These are phyloP conservation scores for Aeoliscus strigatus DNA, from an alignment of 2,797 vertebrate species.

Conservation along the genomic window DNA sequence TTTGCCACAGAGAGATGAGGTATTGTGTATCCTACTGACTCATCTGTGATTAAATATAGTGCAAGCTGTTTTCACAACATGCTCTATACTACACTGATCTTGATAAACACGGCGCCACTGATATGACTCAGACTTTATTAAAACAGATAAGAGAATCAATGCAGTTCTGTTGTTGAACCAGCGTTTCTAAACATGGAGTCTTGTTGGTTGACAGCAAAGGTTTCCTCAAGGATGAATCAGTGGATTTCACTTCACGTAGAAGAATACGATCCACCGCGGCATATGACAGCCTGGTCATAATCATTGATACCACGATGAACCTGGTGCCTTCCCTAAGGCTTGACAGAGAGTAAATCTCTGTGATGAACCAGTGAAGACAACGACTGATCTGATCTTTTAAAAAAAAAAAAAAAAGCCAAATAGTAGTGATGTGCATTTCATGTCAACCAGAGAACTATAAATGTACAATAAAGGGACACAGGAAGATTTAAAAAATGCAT, in stretches of 20 bases:
- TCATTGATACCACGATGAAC: conserved; percentile 20
- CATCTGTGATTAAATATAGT: conserved; percentile 31
- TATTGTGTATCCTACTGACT: conserved; percentile 3
- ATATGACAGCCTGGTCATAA: conserved; percentile 7
- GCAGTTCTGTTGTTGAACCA: conserved; percentile 25
- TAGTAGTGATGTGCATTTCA: conserved; percentile 22
- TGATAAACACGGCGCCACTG: conserved; percentile 1
- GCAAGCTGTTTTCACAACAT: conserved; percentile 7
- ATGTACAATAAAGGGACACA: conserved; percentile 24
- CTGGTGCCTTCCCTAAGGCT: conserved; percentile 30
- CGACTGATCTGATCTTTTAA: conserved; percentile 25
- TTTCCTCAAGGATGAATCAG: conserved; percentile 3
- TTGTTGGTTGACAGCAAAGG: no score
- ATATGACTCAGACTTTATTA: conserved; percentile 54
- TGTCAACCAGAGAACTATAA: conserved; percentile 42
- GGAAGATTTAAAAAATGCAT: conserved; percentile 68
- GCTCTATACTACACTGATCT: conserved; percentile 3
- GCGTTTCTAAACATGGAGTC: conserved; percentile 14
- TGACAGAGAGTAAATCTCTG: conserved; percentile 19
- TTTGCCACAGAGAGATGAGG: no score
- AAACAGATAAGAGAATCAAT: conserved; percentile 61
- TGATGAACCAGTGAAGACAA: conserved; percentile 24
- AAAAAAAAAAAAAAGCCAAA: conserved; percentile 17
- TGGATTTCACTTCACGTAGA: no score
- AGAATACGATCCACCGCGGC: no score